A percentile compares a stretch with the other conserved stretches of the same genome.
phyloP scores from a whole-genome alignment of 2,888 invertebrate species.

The Ischnura elegans region DNA sequence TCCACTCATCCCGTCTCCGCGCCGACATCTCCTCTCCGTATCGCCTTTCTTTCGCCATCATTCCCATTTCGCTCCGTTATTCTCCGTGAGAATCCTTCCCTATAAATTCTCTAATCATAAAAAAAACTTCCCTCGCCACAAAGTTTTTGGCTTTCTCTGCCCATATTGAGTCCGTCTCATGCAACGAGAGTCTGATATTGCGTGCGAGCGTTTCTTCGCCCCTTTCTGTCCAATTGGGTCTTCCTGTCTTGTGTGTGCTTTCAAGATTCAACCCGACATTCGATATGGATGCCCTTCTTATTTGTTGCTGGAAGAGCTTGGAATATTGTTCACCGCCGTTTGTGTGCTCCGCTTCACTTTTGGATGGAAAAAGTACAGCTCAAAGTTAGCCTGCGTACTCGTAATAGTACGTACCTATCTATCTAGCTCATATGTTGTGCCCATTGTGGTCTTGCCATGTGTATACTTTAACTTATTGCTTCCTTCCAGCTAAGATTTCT shows the following conservation, averaged over 20 bases:
- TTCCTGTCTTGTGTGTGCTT: neutral
- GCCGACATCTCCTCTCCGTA: neutral
- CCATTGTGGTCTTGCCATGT: too few species aligned
- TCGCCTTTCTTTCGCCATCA: neutral
- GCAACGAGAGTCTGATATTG: neutral
- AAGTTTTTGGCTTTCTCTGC: neutral
- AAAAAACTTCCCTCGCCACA: neutral
- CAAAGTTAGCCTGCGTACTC: too few species aligned
- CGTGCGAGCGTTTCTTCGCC: neutral
- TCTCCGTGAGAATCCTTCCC: constrained; percentile 51
- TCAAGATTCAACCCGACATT: neutral
- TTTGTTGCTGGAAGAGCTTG: too few species aligned
- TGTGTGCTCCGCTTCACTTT: too few species aligned
- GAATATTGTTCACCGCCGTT: too few species aligned
- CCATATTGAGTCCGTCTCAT: neutral
- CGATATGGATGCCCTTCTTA: too few species aligned
- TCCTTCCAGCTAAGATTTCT: too few species aligned
- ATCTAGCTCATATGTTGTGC: too few species aligned
- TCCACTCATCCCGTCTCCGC: neutral
- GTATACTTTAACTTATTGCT: too few species aligned
- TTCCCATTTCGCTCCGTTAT: neutral
- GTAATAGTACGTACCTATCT: too few species aligned
- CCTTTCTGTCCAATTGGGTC: neutral
- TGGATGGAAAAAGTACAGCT: too few species aligned
- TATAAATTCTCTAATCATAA: neutral